Conservation (phyloP, 2,888 invertebrate genomes). For the Cremastobaeus sp. region DNA sequence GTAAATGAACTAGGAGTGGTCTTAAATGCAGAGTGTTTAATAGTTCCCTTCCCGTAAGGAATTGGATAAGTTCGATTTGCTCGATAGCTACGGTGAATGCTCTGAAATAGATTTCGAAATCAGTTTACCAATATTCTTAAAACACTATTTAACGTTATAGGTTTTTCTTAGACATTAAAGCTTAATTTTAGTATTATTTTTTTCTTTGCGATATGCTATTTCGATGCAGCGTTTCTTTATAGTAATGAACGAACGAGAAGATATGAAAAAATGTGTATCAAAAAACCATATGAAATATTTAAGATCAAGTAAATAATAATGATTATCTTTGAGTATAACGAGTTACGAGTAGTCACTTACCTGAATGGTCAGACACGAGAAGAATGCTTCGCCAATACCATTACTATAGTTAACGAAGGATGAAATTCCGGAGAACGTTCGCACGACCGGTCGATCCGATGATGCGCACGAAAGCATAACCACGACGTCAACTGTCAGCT, state of each 20-base stretch:
- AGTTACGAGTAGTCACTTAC: conserved; percentile 58
- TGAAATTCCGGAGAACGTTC: conserved; percentile 56
- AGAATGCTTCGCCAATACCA: conserved; percentile 51
- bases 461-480: conserved; percentile 59
- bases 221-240: too few relatives aligned
- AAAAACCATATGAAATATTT: too few relatives aligned
- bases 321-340: conserved; percentile 39
- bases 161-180: too few relatives aligned
- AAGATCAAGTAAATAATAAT: too few relatives aligned
- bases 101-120: conserved; percentile 52
- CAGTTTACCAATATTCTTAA: conserved; percentile 48
- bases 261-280: too few relatives aligned
- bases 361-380: conserved; percentile 56
- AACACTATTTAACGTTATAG: conserved; percentile 1
- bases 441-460: conserved; percentile 59
- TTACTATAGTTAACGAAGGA: conserved; percentile 56
- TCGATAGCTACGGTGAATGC: conserved; percentile 53
- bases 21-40: conserved; percentile 59
- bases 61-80: conserved; percentile 60
- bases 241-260: too few relatives aligned
- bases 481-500: conserved; percentile 57
- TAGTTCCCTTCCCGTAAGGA: conserved; percentile 59
- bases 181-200: too few relatives aligned
- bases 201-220: too few relatives aligned
- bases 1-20: conserved; percentile 60